Evolutionary conservation across 2,113 vertebrate species (phyloP), one percentile per base, ranked within the genome.

Genomic region (Sakesphorus luctuosus): DNA sequence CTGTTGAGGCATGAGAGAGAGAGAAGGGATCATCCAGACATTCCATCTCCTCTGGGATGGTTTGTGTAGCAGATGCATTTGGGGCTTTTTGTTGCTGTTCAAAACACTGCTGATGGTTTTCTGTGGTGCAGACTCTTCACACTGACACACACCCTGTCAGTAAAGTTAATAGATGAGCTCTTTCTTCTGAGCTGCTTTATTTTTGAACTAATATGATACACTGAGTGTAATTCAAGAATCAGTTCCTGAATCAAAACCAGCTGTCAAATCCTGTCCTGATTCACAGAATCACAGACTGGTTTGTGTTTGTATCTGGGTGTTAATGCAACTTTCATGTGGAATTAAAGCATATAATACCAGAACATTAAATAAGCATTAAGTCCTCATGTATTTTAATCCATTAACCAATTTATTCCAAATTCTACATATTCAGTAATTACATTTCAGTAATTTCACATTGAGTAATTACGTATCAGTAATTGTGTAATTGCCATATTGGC

Each of bases 331-430:
- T 94, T 26, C 25, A 11, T 44, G 36, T 79, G 58, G 49, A 81
- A 76, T 47, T 89, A 77, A 9, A 63, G 21, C 78, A 11, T 56
- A 28, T 82, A 71, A 78, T 67, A n/a, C 6, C 35, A 50, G 86
- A 56, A 73, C 17, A n/a, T 82, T 74, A 90, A 78, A 68, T 74
- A 38, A 68, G 36, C 68, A 53, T 96, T 96, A 94, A 95, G 80
- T 97, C 90, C 96, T 94, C 84, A 92, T 94, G 89, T 90, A 78
- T 89, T 97, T 97, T 95, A 94, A 96, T 92, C 38, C 76, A 14
- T 92, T 96, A 86, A 84, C 82, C 73, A 67, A 82, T 93, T 96
- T 93, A 66, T 56, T 94, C 8, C 71, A 87, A 94, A 84, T 72
- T 94, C 81, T 93, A 61, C 47, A 13, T 86, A 90, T 93, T 28